Evolutionary conservation across 2,888 invertebrate genomes (phyloP), one percentile per base, ranked within the genome.

Genomic region (Cybosia mesomella): DNA sequence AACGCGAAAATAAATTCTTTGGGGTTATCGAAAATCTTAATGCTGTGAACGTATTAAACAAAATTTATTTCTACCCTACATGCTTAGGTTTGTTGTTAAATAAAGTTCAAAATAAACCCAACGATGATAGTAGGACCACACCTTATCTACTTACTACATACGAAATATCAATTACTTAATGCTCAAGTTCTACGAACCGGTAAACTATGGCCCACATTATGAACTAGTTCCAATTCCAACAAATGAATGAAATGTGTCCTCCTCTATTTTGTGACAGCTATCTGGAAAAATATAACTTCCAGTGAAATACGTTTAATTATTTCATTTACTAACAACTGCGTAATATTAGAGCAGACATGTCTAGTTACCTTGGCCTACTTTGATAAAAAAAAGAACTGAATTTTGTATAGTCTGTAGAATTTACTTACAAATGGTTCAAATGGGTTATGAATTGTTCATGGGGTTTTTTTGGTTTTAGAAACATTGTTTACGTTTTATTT

Each of bases 361-460:
- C 49, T 49, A 15, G 39, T 62, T 58, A n/a, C 67, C 67, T 67
- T 67, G 62, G 55, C 67, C 67, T 34, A 62, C 5, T 67, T 67
- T 53, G 49, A 62, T 34, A 66, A 54, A 67, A 64, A 64, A 66
- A 61, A 58, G 11, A 43, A 49, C 39, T 39, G 43, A 62, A 66
- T 66, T 61, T 55, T 57, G 60, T 39, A 54, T 55, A 32, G 58
- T 49, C 63, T 54, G 54, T 54, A 10, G 54, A 54, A 63, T 63
- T 49, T 63, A 34, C 49, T 36, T 36, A 63, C 54, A 54, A 61
- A 62, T 62, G 21, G 21, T 36, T 54, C 54, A 54, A 61, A 62
- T 62, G 21, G 21, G 49, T 32, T 62, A 21, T 18, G 13, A 28
- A 28, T 28, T 13, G 13, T 55, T 11, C 28, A 61, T 49, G 28